Evolutionary conservation across 2,888 invertebrate genomes (phyloP).

Genomic region (Xestobium rufovillosum): DNA sequence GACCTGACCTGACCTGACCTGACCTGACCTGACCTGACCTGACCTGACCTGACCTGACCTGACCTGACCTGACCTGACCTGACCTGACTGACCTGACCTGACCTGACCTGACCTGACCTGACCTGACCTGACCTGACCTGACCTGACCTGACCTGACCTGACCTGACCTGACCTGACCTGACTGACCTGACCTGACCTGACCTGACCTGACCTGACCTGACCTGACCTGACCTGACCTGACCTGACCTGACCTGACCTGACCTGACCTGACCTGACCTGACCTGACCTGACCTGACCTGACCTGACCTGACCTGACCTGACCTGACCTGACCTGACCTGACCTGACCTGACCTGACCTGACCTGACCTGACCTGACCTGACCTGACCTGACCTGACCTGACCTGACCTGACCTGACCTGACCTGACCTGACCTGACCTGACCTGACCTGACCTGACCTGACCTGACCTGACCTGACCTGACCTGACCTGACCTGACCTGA

Average conservation of each 20-base stretch:
- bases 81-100: no score
- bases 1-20: constrained; percentile 4
- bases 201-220: constrained; percentile 17
- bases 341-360: constrained; percentile 17
- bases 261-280: constrained; percentile 16
- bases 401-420: constrained; percentile 40
- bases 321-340: constrained; percentile 17
- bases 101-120: constrained; percentile 12
- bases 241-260: constrained; percentile 17
- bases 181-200: constrained; percentile 17
- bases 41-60: constrained; percentile 4
- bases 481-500: constrained; percentile 43
- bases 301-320: constrained; percentile 17
- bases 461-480: constrained; percentile 45
- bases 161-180: constrained; percentile 17
- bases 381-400: constrained; percentile 18
- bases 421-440: constrained; percentile 49
- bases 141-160: constrained; percentile 15
- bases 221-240: constrained; percentile 17
- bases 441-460: constrained; percentile 43
- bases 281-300: constrained; percentile 17
- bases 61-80: constrained; percentile 4
- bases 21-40: constrained; percentile 4
- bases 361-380: constrained; percentile 18
- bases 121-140: constrained; percentile 15